Evolutionary conservation across 92 coral and sea anemone genomes (phyloP).

Genomic region (Nematostella vectensis): DNA sequence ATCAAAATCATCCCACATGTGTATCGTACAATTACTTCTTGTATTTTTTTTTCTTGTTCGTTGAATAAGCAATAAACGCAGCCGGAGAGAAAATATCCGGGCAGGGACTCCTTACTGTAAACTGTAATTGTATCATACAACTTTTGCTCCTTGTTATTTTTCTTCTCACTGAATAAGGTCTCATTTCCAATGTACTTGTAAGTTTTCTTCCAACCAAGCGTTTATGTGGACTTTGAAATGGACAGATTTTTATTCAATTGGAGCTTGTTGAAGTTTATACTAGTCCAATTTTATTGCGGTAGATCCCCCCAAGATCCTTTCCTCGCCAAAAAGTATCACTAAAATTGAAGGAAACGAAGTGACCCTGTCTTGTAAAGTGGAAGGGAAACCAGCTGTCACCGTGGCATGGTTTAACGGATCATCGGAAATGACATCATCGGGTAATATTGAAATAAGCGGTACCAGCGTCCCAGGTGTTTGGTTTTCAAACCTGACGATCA

Average conservation of each 20-base stretch:
- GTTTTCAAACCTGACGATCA: conserved; percentile 20
- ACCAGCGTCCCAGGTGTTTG: conserved; percentile 1
- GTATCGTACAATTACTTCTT: no score
- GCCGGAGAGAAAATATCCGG: background rate
- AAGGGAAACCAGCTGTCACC: conserved; percentile 14
- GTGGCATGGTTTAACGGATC: no score
- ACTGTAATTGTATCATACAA: conserved; percentile 11
- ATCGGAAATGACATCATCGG: background rate
- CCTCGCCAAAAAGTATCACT: conserved; percentile 3
- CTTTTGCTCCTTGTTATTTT: background rate
- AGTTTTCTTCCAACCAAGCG: no score
- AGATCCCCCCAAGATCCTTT: conserved; percentile 1
- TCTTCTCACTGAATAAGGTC: no score
- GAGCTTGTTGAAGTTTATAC: no score
- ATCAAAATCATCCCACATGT: conserved; percentile 8
- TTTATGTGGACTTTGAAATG: no score
- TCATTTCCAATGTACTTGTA: conserved; percentile 3
- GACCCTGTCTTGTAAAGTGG: conserved; percentile 9
- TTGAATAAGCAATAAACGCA: conserved; percentile 12
- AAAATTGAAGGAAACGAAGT: conserved; percentile 7
- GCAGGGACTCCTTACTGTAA: conserved; percentile 13
- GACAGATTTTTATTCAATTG: no score
- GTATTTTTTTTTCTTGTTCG: background rate
- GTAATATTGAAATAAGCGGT: background rate
- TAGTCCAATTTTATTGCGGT: no score